These are phyloP conservation scores for Alfaro cultratus DNA, from an alignment of 2,797 vertebrate genomes.

Conservation along the genomic window DNA sequence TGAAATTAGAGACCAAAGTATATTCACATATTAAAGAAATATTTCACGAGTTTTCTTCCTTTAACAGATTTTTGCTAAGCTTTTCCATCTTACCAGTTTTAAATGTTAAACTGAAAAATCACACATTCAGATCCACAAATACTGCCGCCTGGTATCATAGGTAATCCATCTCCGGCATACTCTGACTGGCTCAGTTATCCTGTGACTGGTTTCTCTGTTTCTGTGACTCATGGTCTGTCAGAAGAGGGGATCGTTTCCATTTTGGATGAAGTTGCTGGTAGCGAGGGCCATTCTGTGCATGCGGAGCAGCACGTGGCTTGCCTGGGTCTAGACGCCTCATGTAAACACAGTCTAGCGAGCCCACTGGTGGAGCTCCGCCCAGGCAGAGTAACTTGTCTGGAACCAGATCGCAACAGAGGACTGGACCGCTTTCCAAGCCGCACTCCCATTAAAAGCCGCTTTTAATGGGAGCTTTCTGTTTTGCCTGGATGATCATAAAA, in stretches of 20 bases:
- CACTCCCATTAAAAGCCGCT: neutral
- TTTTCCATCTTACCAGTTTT: conserved; percentile 18
- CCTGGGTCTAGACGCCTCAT: conserved; percentile 72
- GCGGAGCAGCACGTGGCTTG: conserved; percentile 61
- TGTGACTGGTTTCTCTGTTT: conserved; percentile 38
- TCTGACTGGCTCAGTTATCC: neutral
- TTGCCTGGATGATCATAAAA: conserved; percentile 11
- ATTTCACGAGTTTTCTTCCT: conserved; percentile 11
- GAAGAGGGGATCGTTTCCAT: conserved; percentile 59
- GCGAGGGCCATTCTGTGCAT: conserved; percentile 57
- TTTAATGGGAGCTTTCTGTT: conserved; percentile 14
- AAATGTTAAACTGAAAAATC: conserved; percentile 48
- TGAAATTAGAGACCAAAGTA: neutral
- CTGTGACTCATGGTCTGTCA: conserved; percentile 60
- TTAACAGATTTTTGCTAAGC: conserved; percentile 33
- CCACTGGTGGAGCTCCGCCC: conserved; percentile 43
- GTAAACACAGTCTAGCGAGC: conserved; percentile 76
- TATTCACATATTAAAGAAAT: conserved; percentile 39
- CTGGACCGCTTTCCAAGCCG: conserved; percentile 30
- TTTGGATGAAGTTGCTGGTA: conserved; percentile 63
- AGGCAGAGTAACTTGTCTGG: conserved; percentile 22
- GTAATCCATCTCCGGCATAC: conserved; percentile 24
- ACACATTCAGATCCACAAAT: conserved; percentile 46
- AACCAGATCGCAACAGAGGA: conserved; percentile 44
- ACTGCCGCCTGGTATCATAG: conserved; percentile 56